Conservation (phyloP, 2,797 vertebrate genomes). For the Poecilia wingei region DNA sequence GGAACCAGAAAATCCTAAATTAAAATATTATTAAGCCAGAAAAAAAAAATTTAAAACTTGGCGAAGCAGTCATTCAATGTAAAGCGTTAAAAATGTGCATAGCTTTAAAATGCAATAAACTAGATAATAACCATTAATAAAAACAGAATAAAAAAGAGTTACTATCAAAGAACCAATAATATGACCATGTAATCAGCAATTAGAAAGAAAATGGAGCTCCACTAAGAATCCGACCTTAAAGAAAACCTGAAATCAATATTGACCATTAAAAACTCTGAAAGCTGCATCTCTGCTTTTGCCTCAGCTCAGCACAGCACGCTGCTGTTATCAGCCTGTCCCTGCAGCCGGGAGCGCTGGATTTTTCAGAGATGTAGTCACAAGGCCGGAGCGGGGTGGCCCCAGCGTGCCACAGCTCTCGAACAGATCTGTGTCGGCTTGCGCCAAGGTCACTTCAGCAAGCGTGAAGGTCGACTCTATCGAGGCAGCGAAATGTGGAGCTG, state of each 20-base stretch:
- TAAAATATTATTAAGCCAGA: background rate
- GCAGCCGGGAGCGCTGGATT: slow-evolving; percentile 51
- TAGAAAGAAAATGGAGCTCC: background rate
- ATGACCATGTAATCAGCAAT: background rate
- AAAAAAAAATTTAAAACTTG: background rate
- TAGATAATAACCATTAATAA: too few species aligned
- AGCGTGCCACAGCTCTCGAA: slow-evolving; percentile 50
- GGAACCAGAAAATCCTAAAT: background rate
- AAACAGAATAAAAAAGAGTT: background rate
- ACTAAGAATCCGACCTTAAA: background rate
- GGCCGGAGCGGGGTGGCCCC: slow-evolving; percentile 43
- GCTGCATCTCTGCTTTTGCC: background rate
- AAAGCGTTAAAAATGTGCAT: background rate
- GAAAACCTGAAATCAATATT: background rate
- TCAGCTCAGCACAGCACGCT: background rate
- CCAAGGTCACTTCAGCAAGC: slow-evolving; percentile 52
- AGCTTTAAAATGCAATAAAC: background rate
- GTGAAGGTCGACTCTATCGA: slow-evolving; percentile 53
- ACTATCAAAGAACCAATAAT: background rate
- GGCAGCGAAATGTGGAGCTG: slow-evolving; percentile 50
- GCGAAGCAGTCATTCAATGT: background rate
- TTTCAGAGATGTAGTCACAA: slow-evolving; percentile 69
- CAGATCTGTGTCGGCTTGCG: slow-evolving; percentile 50
- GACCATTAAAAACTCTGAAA: background rate
- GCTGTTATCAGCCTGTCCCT: slow-evolving; percentile 52